Evolutionary conservation across 2,797 vertebrate genomes (phyloP), one percentile per base, ranked within the genome.

Genomic region (Pipistrellus pipistrellus): DNA sequence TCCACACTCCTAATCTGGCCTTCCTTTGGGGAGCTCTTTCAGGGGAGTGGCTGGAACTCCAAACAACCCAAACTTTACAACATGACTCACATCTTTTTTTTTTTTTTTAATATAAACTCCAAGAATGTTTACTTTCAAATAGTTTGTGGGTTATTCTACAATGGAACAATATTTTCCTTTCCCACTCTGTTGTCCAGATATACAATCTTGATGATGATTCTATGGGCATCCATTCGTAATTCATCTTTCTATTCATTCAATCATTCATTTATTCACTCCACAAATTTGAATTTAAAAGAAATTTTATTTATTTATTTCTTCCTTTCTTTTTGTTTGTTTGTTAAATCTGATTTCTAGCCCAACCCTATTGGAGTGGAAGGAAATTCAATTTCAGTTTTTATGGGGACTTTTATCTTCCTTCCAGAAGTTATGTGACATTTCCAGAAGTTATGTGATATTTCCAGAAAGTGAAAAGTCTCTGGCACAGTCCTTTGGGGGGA

Each of bases 91-190:
- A 13, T 13, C 14, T 92, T 6, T 21, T 46, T 23, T 48, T 41
- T 41, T 41, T 41, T 41, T 41, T 41, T 41, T 41, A n/a, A n/a
- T 6, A 41, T 41, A 41, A 87, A 87, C 14, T 71, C n/a, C 78
- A 84, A 83, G 41, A 35, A n/a, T 73, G 4, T 89, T 94, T 82
- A 51, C 48, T 77, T 92, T 75, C 62, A 73, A 38, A 48, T 80
- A 78, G 51, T 38, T 91, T 62, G n/a, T 93, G 69, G n/a, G 64
- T 91, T 92, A 51, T 90, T 88, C 72, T 86, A 18, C 81, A 95
- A 23, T 11, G 35, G 30, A 53, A 84, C 48, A 81, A 21, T 80
- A 80, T 64, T 81, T 93, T 92, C 41, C 75, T 94, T 12, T 46
- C 48, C 8, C 10, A 35, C 14, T 80, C 23, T 85, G 25, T 85